phyloP scores from a whole-genome alignment of 2,797 vertebrate genomes.

The Amblyraja radiata region DNA sequence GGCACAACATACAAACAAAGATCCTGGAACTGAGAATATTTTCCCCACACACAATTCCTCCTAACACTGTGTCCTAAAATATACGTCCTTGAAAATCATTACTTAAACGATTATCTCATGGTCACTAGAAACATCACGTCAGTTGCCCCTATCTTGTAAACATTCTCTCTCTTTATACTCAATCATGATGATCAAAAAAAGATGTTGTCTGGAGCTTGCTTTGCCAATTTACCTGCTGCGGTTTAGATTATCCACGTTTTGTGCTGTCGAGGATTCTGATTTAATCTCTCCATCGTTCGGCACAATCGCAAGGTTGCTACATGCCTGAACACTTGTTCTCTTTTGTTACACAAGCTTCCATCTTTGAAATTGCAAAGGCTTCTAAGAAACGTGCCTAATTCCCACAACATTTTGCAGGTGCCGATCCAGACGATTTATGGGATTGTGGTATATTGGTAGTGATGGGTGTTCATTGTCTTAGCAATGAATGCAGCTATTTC shows the following conservation, averaged over 20 bases:
- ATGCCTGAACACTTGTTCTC: neutral
- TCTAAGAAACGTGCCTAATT: neutral
- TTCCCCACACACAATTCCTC: conserved; percentile 26
- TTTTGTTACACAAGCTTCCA: neutral
- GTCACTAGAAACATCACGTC: neutral
- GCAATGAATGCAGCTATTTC: neutral
- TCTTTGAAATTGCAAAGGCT: neutral
- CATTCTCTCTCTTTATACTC: neutral
- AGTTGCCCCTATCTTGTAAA: neutral
- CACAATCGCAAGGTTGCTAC: neutral
- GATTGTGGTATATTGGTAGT: neutral
- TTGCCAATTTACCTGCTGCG: neutral
- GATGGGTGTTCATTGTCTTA: neutral
- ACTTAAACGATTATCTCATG: neutral
- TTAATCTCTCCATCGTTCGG: neutral
- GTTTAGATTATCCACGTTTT: conserved; percentile 14
- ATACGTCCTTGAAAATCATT: neutral
- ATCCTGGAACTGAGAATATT: conserved; percentile 2
- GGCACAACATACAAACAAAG: neutral
- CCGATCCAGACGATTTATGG: neutral
- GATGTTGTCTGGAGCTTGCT: neutral
- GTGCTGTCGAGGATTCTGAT: neutral
- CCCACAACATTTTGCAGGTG: neutral
- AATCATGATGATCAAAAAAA: neutral
- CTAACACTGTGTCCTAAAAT: neutral